Percentiles rank a stretch among this genome's conserved stretches.
These are phyloP conservation scores for Lycophotia porphyrea DNA, from an alignment of 2,888 invertebrate species.

Conservation along the genomic window DNA sequence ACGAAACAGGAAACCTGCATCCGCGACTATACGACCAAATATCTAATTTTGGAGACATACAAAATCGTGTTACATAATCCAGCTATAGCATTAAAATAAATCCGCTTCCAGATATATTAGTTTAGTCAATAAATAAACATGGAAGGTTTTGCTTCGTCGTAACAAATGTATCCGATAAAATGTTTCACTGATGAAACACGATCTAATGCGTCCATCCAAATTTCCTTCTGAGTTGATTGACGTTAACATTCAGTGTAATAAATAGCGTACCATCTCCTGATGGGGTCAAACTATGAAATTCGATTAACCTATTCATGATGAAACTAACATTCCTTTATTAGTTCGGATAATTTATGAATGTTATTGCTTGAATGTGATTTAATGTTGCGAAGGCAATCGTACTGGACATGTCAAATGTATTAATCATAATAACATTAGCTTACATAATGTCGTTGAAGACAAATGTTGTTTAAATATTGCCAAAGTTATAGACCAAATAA, in stretches of 20 bases:
- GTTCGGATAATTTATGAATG: conserved; percentile 70
- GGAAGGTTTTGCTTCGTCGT: conserved; percentile 58
- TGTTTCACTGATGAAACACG: conserved; percentile 74
- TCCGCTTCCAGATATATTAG: conserved; percentile 65
- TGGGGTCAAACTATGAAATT: conserved; percentile 78
- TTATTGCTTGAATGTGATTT: conserved; percentile 60
- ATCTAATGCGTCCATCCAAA: conserved; percentile 71
- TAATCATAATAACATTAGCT: conserved; percentile 60
- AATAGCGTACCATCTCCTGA: conserved; percentile 76
- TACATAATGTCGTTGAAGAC: conserved; percentile 54
- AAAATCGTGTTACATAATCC: conserved; percentile 63
- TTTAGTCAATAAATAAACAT: conserved; percentile 63
- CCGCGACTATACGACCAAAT: conserved; percentile 70
- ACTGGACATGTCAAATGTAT: conserved; percentile 59
- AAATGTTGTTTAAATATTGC: conserved; percentile 57
- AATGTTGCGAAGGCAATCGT: conserved; percentile 56
- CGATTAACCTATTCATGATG: conserved; percentile 78
- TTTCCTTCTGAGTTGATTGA: conserved; percentile 76
- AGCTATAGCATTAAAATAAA: conserved; percentile 63
- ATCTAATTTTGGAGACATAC: conserved; percentile 65
- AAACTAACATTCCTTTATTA: conserved; percentile 73
- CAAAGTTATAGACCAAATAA: conserved; percentile 42
- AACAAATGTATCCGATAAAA: conserved; percentile 72
- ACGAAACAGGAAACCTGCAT: conserved; percentile 73
- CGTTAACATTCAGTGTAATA: conserved; percentile 76